Percentiles rank a stretch among this genome's conserved stretches.
Conservation (phyloP, 2,113 vertebrate genomes). For the Blennius ocellaris region DNA sequence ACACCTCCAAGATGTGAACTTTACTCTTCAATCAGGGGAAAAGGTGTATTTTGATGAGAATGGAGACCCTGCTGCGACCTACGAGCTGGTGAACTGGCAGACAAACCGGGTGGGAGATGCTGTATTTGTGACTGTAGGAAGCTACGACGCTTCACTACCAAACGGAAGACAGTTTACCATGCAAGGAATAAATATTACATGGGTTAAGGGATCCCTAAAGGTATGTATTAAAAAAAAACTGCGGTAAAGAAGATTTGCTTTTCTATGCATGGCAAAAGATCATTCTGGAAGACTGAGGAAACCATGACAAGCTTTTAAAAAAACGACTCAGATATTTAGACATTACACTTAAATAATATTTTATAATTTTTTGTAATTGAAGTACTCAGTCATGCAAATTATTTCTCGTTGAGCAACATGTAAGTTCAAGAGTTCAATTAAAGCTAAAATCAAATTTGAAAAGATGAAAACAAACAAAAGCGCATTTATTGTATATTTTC, state of each 20-base stretch:
- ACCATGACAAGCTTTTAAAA: too few species aligned
- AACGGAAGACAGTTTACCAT: conserved; percentile 74
- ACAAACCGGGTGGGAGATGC: conserved; percentile 65
- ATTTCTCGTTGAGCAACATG: too few species aligned
- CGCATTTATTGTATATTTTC: too few species aligned
- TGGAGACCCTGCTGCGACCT: conserved; percentile 79
- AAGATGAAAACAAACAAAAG: too few species aligned
- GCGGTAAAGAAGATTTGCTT: neutral
- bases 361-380: too few species aligned
- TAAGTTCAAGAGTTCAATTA: too few species aligned
- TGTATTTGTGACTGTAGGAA: conserved; percentile 77
- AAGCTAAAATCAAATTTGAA: neutral
- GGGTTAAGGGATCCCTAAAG: conserved; percentile 66
- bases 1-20: conserved; percentile 76
- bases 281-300: too few species aligned
- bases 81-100: conserved; percentile 86
- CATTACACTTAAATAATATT: too few species aligned
- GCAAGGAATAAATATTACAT: conserved; percentile 70
- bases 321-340: too few species aligned
- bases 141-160: conserved; percentile 78
- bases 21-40: conserved; percentile 77
- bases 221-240: conserved; percentile 23
- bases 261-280: too few species aligned
- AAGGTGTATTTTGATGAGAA: conserved; percentile 78
- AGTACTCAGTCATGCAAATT: too few species aligned